A percentile compares a stretch with the other conserved stretches of the same genome.
Conservation (phyloP, 2,113 vertebrate species). For the Marmota monax region DNA sequence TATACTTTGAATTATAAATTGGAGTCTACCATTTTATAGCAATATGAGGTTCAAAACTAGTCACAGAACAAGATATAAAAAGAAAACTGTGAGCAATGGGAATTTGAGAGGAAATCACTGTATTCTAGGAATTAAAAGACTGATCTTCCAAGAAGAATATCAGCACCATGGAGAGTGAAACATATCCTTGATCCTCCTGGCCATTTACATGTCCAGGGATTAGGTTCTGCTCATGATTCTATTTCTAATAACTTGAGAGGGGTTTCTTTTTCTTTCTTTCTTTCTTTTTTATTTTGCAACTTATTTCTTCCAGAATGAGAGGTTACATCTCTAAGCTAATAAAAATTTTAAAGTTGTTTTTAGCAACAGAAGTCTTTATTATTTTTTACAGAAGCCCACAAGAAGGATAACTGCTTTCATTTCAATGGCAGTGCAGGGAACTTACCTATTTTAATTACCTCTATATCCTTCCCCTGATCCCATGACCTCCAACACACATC, state of each 20-base stretch:
- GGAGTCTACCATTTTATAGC: not conserved
- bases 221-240: not conserved
- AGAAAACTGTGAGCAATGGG: not conserved
- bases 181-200: not conserved
- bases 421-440: not conserved
- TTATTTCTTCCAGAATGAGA: not conserved
- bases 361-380: not conserved
- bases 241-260: not conserved
- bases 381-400: not conserved
- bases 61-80: not conserved
- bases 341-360: constrained; percentile 1
- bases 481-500: not conserved
- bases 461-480: not conserved
- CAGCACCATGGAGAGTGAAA: not conserved
- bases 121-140: not conserved
- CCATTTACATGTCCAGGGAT: not conserved
- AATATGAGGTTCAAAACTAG: not conserved
- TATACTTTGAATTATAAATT: not conserved
- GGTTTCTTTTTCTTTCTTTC: too few species aligned
- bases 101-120: not conserved
- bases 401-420: not conserved
- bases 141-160: not conserved
- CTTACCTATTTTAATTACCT: not conserved
- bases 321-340: not conserved
- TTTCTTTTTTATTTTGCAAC: not conserved